Evolutionary conservation across 2,888 invertebrate species (phyloP).

Genomic region (Apantesis nais): DNA sequence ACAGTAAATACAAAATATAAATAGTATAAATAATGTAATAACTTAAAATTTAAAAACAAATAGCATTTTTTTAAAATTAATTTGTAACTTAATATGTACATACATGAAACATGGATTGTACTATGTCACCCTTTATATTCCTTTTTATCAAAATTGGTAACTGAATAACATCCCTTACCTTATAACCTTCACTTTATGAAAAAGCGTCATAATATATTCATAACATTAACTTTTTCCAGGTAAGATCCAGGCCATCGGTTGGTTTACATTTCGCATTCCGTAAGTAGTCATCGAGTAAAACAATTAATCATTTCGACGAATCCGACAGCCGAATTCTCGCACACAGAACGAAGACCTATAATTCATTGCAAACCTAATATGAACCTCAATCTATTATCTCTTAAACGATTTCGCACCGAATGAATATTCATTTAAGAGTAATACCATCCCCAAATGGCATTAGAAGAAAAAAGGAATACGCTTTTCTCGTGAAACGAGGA

Average conservation of each 20-base stretch:
- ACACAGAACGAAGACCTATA: constrained; percentile 72
- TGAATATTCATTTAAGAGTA: constrained; percentile 84
- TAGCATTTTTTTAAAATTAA: too few species aligned
- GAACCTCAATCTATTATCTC: constrained; percentile 82
- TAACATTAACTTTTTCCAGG: constrained; percentile 40
- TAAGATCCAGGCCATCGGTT: constrained; percentile 27
- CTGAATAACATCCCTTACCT: neutral
- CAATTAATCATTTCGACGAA: constrained; percentile 64
- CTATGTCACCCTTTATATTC: neutral
- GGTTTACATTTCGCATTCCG: constrained; percentile 25
- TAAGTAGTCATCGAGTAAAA: constrained; percentile 46
- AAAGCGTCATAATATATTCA: neutral
- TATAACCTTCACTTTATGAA: neutral
- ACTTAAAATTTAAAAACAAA: too few species aligned
- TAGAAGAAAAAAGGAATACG: constrained; percentile 73
- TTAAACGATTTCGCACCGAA: constrained; percentile 81
- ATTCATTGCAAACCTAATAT: constrained; percentile 77
- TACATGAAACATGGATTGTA: too few species aligned
- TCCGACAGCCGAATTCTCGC: constrained; percentile 62
- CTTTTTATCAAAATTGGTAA: neutral
- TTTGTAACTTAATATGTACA: too few species aligned
- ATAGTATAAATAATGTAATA: neutral
- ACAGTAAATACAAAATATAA: neutral
- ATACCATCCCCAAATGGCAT: constrained; percentile 80
- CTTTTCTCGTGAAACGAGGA: constrained; percentile 66